Evolutionary conservation across 2,888 invertebrate genomes (phyloP).

Genomic region (Chymomyza procnemis): DNA sequence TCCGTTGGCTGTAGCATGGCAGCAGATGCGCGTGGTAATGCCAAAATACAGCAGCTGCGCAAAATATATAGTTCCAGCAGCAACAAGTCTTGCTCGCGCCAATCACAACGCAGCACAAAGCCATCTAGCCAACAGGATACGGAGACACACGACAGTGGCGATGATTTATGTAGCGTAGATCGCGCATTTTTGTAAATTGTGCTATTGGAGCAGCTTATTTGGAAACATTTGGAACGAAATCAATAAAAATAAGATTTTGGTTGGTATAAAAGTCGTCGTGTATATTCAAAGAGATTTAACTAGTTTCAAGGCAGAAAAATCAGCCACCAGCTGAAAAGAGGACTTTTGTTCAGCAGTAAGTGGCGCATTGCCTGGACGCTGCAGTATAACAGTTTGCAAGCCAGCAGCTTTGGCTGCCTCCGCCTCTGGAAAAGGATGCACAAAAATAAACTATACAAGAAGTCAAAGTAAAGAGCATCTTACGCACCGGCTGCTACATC

Average conservation of each 20-base stretch:
- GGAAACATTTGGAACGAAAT: conserved; percentile 10
- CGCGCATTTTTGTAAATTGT: conserved; percentile 70
- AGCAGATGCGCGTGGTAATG: conserved; percentile 7
- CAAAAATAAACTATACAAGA: not conserved
- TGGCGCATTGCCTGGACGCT: conserved; percentile 88
- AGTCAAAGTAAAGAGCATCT: not conserved
- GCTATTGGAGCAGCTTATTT: not conserved
- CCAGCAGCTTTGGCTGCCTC: conserved; percentile 89
- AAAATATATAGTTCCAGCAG: conserved; percentile 58
- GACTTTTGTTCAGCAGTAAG: conserved; percentile 82
- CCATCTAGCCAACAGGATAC: conserved; percentile 26
- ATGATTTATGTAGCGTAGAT: conserved; percentile 76
- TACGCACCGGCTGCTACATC: conserved; percentile 90
- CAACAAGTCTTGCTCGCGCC: conserved; percentile 52
- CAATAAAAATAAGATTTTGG: conserved; percentile 16
- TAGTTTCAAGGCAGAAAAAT: conserved; percentile 78
- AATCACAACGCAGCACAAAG: conserved; percentile 41
- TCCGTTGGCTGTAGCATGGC: conserved; percentile 12
- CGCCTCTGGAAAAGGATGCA: conserved; percentile 82
- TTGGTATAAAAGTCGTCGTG: not conserved
- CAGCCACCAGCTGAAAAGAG: conserved; percentile 81
- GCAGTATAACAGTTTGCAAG: conserved; percentile 83
- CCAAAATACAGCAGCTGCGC: conserved; percentile 55
- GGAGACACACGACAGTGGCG: conserved; percentile 66
- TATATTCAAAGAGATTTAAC: not conserved